Evolutionary conservation across 2,888 invertebrate genomes (phyloP).

Genomic region (Mesorhabditis belari): DNA sequence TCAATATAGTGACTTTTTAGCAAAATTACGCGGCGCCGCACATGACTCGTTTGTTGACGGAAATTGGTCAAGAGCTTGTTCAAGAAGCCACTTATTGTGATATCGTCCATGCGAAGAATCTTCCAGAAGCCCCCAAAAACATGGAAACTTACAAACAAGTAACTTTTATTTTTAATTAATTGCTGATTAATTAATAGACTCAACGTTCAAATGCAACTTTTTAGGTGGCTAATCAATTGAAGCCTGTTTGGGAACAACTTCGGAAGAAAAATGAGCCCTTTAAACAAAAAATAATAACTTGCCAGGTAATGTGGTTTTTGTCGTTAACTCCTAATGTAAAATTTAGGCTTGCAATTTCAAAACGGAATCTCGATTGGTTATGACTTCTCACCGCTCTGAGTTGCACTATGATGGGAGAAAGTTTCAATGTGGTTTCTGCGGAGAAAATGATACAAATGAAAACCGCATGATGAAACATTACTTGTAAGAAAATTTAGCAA

Average conservation of each 20-base stretch:
- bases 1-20: slow-evolving; percentile 2
- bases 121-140: slow-evolving; percentile 50
- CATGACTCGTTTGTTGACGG: slow-evolving; percentile 46
- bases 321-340: too few species aligned
- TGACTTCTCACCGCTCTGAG: slow-evolving; percentile 34
- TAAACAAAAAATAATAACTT: slow-evolving; percentile 31
- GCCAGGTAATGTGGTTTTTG: slow-evolving; percentile 16
- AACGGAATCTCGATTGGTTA: slow-evolving; percentile 38
- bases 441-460: slow-evolving; percentile 48
- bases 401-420: slow-evolving; percentile 35
- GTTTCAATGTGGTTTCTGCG: slow-evolving; percentile 43
- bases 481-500: slow-evolving; percentile 26
- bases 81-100: slow-evolving; percentile 51
- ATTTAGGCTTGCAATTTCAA: slow-evolving; percentile 44
- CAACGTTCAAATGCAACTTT: not conserved
- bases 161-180: not conserved
- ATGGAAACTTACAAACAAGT: slow-evolving; percentile 49
- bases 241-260: slow-evolving; percentile 49
- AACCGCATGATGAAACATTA: slow-evolving; percentile 42
- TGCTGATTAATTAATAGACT: not conserved
- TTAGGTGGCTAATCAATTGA: slow-evolving; percentile 48
- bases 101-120: slow-evolving; percentile 49
- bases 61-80: slow-evolving; percentile 50
- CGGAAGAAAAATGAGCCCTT: slow-evolving; percentile 44
- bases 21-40: slow-evolving; percentile 29